Evolutionary conservation across 2,888 invertebrate species (phyloP).

Genomic region (Leucozona laternaria): DNA sequence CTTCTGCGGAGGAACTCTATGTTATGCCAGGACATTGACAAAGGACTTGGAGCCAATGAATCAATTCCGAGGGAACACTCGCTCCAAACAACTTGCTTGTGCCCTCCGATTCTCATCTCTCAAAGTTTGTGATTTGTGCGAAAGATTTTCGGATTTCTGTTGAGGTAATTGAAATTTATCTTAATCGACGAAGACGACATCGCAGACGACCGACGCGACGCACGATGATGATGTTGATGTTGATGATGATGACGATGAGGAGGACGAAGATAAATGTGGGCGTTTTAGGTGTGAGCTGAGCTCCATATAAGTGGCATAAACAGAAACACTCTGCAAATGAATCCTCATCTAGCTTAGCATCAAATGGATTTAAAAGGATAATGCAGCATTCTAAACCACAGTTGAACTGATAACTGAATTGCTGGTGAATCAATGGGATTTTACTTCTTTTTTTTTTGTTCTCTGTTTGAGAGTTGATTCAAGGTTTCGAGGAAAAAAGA

Average conservation of each 20-base stretch:
- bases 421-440: constrained; percentile 16
- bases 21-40: constrained; percentile 63
- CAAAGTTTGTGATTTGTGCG: constrained; percentile 73
- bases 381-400: constrained; percentile 50
- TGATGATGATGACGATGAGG: constrained; percentile 26
- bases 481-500: constrained; percentile 30
- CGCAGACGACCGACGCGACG: constrained; percentile 20
- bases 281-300: constrained; percentile 6
- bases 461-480: constrained; percentile 22
- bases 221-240: constrained; percentile 24
- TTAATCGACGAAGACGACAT: constrained; percentile 59
- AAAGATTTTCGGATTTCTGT: constrained; percentile 71
- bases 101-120: constrained; percentile 39
- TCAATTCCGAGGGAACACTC: constrained; percentile 39
- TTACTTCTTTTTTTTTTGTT: constrained; percentile 16
- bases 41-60: constrained; percentile 68
- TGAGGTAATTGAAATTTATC: constrained; percentile 75
- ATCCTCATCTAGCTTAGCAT: constrained; percentile 54
- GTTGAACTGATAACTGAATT: constrained; percentile 41
- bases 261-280: constrained; percentile 59
- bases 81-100: neutral
- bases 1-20: constrained; percentile 37
- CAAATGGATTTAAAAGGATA: constrained; percentile 63
- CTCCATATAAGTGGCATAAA: constrained; percentile 38
- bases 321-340: neutral